Percentiles rank a stretch among this genome's conserved stretches.
phyloP scores from a whole-genome alignment of 2,113 vertebrate genomes.

The Sapayoa aenigma region DNA sequence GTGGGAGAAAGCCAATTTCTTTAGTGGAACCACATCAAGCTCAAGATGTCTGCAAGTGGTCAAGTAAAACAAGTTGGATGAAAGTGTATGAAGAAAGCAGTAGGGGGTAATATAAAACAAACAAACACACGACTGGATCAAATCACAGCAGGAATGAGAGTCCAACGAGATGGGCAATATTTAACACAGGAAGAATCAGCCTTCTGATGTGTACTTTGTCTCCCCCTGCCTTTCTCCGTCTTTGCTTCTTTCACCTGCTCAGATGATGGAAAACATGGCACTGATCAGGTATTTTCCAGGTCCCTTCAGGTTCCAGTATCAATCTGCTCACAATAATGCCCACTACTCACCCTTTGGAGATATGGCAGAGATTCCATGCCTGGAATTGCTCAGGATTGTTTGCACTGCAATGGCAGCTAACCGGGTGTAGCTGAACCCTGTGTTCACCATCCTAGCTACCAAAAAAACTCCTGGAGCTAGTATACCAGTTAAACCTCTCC shows the following conservation, averaged over 20 bases:
- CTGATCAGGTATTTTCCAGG: background rate
- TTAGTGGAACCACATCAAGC: background rate
- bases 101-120: background rate
- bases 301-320: background rate
- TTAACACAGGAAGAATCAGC: background rate
- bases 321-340: background rate
- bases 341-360: background rate
- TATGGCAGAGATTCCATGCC: background rate
- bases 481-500: background rate
- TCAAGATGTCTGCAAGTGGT: background rate
- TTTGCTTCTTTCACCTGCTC: background rate
- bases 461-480: background rate
- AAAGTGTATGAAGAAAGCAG: background rate
- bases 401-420: background rate
- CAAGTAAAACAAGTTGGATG: background rate
- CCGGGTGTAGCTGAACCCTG: background rate
- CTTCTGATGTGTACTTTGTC: conserved; percentile 26
- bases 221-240: conserved; percentile 28
- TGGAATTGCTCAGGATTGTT: background rate
- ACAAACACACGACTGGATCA: background rate
- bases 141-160: background rate
- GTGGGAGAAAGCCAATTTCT: background rate
- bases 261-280: background rate
- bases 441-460: background rate
- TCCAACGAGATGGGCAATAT: background rate